phyloP scores from a whole-genome alignment of 2,888 invertebrate species.

The Entomobrya multifasciata region DNA sequence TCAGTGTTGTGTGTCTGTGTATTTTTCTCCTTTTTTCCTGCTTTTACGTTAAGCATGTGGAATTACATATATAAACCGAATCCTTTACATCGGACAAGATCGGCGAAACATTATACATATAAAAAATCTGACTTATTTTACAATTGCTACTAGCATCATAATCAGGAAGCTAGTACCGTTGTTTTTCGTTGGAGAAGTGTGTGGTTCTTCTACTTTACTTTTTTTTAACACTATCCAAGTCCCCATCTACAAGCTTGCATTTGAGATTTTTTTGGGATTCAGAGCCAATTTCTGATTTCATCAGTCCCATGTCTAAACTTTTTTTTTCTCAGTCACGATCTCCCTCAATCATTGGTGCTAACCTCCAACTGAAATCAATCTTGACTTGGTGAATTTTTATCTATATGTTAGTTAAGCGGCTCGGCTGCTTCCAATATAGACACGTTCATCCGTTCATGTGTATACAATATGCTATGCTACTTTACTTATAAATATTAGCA shows the following conservation, averaged over 20 bases:
- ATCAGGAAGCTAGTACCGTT: background rate
- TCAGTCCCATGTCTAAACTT: conserved; percentile 49
- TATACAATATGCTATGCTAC: too few species aligned
- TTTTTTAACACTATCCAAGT: conserved; percentile 25
- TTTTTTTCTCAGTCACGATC: conserved; percentile 24
- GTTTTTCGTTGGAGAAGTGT: conserved; percentile 6
- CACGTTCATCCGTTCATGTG: too few species aligned
- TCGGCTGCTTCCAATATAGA: background rate
- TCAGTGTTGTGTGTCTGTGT: too few species aligned
- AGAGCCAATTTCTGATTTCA: conserved; percentile 65
- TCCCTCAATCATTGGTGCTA: conserved; percentile 36
- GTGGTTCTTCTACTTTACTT: too few species aligned
- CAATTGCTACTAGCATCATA: conserved; percentile 21
- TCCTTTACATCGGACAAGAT: conserved; percentile 54
- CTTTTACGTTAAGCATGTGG: conserved; percentile 43
- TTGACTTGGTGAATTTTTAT: background rate
- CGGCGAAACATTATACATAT: conserved; percentile 41
- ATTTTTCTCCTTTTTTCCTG: too few species aligned
- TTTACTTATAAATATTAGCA: too few species aligned
- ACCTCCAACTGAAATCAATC: conserved; percentile 42
- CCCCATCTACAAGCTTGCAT: background rate
- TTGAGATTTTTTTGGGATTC: conserved; percentile 49
- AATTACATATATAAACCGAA: conserved; percentile 58
- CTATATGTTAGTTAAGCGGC: background rate
- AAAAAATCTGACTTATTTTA: conserved; percentile 1